Evolutionary conservation across 2,113 vertebrate species (phyloP).

Genomic region (Cryptoleucopteryx plumbea): DNA sequence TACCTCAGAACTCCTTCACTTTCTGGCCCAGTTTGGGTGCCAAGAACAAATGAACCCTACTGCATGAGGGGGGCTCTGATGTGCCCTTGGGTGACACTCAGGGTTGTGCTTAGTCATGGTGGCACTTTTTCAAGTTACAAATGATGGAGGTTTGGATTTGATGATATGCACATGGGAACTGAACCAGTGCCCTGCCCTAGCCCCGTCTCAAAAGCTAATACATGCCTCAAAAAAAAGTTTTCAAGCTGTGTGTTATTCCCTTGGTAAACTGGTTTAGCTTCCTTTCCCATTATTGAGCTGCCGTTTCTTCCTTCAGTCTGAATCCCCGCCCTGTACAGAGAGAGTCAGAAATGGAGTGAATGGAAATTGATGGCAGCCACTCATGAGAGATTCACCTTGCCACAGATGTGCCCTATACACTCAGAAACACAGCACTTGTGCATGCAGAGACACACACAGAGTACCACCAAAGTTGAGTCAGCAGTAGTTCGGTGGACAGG

Average conservation of each 20-base stretch:
- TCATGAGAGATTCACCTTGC: neutral
- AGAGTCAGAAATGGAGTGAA: neutral
- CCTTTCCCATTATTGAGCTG: neutral
- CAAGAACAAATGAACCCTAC: neutral
- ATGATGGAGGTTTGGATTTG: neutral
- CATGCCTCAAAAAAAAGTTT: neutral
- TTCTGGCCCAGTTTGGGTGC: neutral
- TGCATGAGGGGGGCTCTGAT: neutral
- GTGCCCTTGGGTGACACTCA: neutral
- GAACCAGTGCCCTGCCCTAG: neutral
- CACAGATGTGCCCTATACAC: too few relatives aligned
- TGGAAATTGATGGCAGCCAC: neutral
- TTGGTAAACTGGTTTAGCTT: neutral
- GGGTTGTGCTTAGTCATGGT: neutral
- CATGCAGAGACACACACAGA: neutral
- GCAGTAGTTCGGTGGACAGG: neutral
- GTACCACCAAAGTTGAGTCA: neutral
- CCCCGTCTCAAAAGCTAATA: neutral
- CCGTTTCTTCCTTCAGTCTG: neutral
- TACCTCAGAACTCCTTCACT: neutral
- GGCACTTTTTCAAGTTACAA: neutral
- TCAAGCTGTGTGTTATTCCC: neutral
- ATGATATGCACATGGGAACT: neutral
- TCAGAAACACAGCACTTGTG: neutral
- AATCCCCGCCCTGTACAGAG: neutral